These are phyloP conservation scores for Pammene aurita DNA, from an alignment of 2,888 invertebrate genomes.

Conservation along the genomic window DNA sequence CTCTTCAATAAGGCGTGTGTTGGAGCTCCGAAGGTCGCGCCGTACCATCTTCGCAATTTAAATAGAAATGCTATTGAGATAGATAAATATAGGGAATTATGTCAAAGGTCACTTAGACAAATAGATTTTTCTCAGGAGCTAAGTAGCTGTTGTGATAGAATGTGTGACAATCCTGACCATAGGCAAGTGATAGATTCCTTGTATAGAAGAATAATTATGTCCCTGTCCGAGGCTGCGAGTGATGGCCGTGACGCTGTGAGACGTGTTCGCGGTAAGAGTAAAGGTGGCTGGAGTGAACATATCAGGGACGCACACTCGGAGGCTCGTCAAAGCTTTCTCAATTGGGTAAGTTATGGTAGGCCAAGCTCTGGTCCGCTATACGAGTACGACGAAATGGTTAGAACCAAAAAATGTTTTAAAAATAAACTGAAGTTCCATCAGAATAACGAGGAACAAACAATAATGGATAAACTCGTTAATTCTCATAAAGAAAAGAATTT, in stretches of 20 bases:
- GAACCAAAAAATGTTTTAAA: constrained; percentile 1
- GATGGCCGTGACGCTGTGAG: neutral
- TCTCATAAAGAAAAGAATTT: too few relatives aligned
- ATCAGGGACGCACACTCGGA: neutral
- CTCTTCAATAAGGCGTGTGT: too few relatives aligned
- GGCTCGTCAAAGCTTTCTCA: constrained; percentile 2
- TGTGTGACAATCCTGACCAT: constrained; percentile 5
- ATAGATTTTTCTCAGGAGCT: constrained; percentile 6
- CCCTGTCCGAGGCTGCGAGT: constrained; percentile 2
- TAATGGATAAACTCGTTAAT: too few relatives aligned
- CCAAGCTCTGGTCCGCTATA: neutral
- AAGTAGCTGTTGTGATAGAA: neutral
- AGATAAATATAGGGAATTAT: neutral
- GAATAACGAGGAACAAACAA: too few relatives aligned
- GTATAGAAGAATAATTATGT: constrained; percentile 2
- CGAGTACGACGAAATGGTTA: neutral
- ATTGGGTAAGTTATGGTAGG: constrained; percentile 4
- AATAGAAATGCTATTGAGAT: neutral
- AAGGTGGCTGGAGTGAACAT: neutral
- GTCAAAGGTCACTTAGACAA: constrained; percentile 1
- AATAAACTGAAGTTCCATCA: constrained; percentile 3
- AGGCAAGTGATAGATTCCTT: constrained; percentile 2
- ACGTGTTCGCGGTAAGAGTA: neutral
- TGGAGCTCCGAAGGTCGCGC: too few relatives aligned
- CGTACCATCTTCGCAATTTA: too few relatives aligned